Evolutionary conservation across 2,888 invertebrate genomes (phyloP), one percentile per base, ranked within the genome.

Genomic region (Panorpa germanica): DNA sequence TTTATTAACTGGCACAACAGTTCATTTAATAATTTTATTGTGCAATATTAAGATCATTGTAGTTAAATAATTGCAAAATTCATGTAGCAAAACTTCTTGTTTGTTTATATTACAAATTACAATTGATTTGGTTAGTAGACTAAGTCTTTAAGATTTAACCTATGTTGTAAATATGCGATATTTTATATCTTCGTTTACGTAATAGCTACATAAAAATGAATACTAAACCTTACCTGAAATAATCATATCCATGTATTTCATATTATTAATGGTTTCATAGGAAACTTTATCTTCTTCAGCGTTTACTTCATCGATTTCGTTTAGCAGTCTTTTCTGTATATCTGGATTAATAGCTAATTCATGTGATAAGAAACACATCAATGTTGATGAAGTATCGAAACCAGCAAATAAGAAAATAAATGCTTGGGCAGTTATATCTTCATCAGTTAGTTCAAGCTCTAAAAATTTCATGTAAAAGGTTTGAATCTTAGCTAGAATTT

Each of bases 401-500:
- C 61, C 61, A 27, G 58, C 62, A 6, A 46, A 41, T 38, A 61
- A 59, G 43, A 61, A 61, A 12, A 59, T 43, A 23, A 59, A 54
- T 0, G 57, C 57, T 45, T 62, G 61, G 1, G 52, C 47, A 1
- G 50, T 49, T 3, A 61, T 37, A 17, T 61, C 56, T 3, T 47
- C 44, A 20, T 47, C 39, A 2, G 53, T 47, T 55, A 60, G 56
- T 40, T 55, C 60, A n/a, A n/a, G n/a, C n/a, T n/a, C n/a, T n/a
- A n/a, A n/a, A n/a, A n/a, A n/a, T n/a, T n/a, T n/a, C n/a, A n/a
- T n/a, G n/a, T n/a, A n/a, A n/a, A n/a, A n/a, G n/a, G n/a, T n/a
- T n/a, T n/a, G n/a, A n/a, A n/a, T n/a, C n/a, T n/a, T n/a, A n/a
- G n/a, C n/a, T n/a, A n/a, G n/a, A n/a, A n/a, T n/a, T n/a, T n/a